Conservation (phyloP, 2,113 vertebrate genomes). For the Catagonus wagneri region DNA sequence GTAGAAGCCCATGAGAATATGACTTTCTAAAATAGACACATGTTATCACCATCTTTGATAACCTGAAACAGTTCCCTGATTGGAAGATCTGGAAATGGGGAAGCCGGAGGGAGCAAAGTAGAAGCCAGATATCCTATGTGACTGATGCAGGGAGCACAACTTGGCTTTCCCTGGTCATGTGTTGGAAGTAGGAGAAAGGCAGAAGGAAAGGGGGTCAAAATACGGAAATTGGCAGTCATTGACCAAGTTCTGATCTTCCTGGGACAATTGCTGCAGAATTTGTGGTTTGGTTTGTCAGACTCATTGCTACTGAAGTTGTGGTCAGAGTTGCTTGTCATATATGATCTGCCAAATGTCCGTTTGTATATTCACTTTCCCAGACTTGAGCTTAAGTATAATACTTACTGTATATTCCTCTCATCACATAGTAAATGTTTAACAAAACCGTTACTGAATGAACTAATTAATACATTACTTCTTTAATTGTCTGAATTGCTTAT, state of each 20-base stretch:
- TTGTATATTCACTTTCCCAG: not conserved
- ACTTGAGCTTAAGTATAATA: not conserved
- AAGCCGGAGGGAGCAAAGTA: not conserved
- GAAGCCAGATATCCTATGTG: too few species aligned
- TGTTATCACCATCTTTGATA: too few species aligned
- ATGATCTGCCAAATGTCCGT: not conserved
- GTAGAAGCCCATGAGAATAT: not conserved
- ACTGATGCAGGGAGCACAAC: not conserved
- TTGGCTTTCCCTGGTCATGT: not conserved
- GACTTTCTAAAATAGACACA: not conserved
- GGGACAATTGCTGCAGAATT: too few species aligned
- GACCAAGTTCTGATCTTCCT: not conserved
- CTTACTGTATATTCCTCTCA: not conserved
- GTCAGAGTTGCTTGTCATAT: not conserved
- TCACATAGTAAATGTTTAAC: not conserved
- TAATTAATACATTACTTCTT: not conserved
- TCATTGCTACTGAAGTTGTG: not conserved
- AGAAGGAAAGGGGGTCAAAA: not conserved
- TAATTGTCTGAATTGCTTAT: not conserved
- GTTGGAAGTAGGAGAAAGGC: not conserved
- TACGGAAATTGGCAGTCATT: not conserved
- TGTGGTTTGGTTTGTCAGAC: too few species aligned
- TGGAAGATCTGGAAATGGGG: not conserved
- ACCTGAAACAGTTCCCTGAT: not conserved
- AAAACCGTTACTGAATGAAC: not conserved